Evolutionary conservation across 2,888 invertebrate species (phyloP).

Genomic region (Psococerastis gibbosa): DNA sequence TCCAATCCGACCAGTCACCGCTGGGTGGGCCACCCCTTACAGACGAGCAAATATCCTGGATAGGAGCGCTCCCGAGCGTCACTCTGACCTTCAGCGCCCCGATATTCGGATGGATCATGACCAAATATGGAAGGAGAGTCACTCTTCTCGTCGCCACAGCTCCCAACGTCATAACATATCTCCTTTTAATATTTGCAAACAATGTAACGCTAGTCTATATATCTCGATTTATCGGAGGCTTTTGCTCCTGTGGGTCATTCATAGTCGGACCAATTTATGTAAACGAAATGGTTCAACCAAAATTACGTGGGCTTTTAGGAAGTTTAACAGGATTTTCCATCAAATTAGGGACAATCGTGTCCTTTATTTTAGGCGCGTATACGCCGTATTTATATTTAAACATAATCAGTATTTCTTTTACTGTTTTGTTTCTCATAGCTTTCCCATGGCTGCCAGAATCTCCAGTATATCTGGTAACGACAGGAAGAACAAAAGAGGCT

Average conservation of each 20-base stretch:
- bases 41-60: conserved; percentile 28
- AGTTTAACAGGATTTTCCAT: conserved; percentile 31
- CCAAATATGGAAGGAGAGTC: conserved; percentile 31
- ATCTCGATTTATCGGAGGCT: conserved; percentile 35
- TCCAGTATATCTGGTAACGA: conserved; percentile 31
- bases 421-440: conserved; percentile 27
- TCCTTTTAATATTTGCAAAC: conserved; percentile 30
- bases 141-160: conserved; percentile 30
- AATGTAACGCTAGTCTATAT: conserved; percentile 27
- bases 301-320: conserved; percentile 33
- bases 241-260: conserved; percentile 31
- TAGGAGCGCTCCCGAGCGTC: conserved; percentile 33
- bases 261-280: conserved; percentile 36
- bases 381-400: conserved; percentile 30
- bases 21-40: conserved; percentile 28
- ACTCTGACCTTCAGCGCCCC: conserved; percentile 31
- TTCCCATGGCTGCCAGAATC: conserved; percentile 37
- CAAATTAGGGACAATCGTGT: conserved; percentile 30
- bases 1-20: conserved; percentile 26
- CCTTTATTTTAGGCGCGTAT: conserved; percentile 30
- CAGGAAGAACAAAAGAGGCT: conserved; percentile 25
- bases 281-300: conserved; percentile 37
- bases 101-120: conserved; percentile 26
- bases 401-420: conserved; percentile 28
- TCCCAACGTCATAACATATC: conserved; percentile 36